Percentiles rank a stretch among this genome's conserved stretches.
These are phyloP conservation scores for Toxotes jaculatrix DNA, from an alignment of 2,113 vertebrate species.

Conservation along the genomic window DNA sequence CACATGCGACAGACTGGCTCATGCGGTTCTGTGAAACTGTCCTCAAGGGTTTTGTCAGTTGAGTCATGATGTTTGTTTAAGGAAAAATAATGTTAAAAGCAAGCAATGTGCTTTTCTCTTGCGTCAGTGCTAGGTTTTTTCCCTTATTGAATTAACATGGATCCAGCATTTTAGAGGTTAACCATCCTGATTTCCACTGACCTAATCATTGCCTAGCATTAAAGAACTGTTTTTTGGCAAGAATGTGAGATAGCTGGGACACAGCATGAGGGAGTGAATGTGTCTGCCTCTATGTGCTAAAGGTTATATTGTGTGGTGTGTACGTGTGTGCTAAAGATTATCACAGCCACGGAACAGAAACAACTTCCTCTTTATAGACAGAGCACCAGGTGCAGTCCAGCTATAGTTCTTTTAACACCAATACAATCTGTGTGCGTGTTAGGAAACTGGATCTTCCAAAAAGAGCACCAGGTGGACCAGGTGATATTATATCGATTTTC, in stretches of 20 bases:
- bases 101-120: conserved; percentile 1
- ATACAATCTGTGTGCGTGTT: conserved; percentile 11
- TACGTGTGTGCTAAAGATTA: conserved; percentile 13
- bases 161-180: conserved; percentile 12
- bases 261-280: background rate
- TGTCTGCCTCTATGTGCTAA: conserved; percentile 6
- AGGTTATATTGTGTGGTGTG: conserved; percentile 18
- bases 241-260: background rate
- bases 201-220: background rate
- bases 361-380: conserved; percentile 39
- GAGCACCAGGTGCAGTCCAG: conserved; percentile 50
- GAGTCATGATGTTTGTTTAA: conserved; percentile 48
- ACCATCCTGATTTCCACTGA: background rate
- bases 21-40: conserved; percentile 33
- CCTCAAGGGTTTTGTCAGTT: conserved; percentile 30
- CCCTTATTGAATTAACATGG: background rate
- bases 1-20: conserved; percentile 32
- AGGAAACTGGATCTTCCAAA: conserved; percentile 14
- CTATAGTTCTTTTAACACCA: conserved; percentile 20
- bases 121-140: background rate
- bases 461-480: conserved; percentile 30
- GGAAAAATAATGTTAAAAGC: conserved; percentile 15
- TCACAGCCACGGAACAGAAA: conserved; percentile 24
- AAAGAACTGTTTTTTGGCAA: conserved; percentile 5
- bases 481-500: background rate